phyloP scores from a whole-genome alignment of 1,140 invertebrate species.

The Bombus impatiens region DNA sequence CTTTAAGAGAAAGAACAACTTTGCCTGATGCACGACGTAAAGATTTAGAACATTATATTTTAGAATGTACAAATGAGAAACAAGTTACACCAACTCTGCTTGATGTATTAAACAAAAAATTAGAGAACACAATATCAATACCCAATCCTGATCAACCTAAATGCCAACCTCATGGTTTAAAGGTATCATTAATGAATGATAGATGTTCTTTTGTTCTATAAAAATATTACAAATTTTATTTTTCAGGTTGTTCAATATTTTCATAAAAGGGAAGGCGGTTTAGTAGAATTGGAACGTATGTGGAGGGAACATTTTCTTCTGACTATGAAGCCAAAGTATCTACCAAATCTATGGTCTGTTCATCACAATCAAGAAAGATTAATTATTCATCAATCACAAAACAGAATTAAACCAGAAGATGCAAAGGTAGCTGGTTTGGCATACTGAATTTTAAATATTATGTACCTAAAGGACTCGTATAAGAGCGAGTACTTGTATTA shows the following conservation, averaged over 20 bases:
- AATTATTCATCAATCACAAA: slow-evolving; percentile 75
- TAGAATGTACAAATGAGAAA: slow-evolving; percentile 79
- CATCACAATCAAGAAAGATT: slow-evolving; percentile 86
- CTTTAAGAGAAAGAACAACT: slow-evolving; percentile 79
- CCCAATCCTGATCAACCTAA: slow-evolving; percentile 48
- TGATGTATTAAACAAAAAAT: slow-evolving; percentile 75
- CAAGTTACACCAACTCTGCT: slow-evolving; percentile 82
- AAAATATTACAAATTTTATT: slow-evolving; percentile 4
- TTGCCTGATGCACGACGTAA: slow-evolving; percentile 83
- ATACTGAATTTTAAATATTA: slow-evolving; percentile 60
- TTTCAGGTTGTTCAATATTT: slow-evolving; percentile 86
- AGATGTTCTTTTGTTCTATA: neutral
- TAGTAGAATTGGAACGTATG: slow-evolving; percentile 87
- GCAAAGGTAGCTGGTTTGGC: slow-evolving; percentile 76
- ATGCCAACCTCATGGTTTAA: slow-evolving; percentile 73
- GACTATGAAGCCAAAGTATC: slow-evolving; percentile 87
- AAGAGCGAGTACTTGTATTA: slow-evolving; percentile 74
- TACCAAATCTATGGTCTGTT: slow-evolving; percentile 90
- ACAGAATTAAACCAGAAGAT: slow-evolving; percentile 78
- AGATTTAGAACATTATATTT: slow-evolving; percentile 81
- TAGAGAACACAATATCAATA: slow-evolving; percentile 54
- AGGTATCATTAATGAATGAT: slow-evolving; percentile 63
- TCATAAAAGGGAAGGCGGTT: slow-evolving; percentile 82
- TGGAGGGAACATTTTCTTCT: slow-evolving; percentile 91
- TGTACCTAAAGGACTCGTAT: slow-evolving; percentile 72